Base-by-base conservation (phyloP, 37 sponge, comb jelly and placozoan species). In the Sycon ciliatum region DNA sequence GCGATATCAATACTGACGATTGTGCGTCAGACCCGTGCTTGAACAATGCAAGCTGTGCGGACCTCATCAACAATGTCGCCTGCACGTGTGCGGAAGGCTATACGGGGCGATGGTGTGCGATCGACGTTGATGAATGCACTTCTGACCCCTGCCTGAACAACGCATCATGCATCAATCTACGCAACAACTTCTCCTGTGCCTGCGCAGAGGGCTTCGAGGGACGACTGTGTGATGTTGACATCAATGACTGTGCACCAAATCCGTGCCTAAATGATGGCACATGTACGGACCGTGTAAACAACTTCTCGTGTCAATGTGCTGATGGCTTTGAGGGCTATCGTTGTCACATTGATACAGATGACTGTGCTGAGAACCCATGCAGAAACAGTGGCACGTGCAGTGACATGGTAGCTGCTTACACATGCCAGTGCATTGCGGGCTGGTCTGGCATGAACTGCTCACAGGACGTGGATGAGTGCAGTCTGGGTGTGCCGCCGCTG, bases 1-100 rank as follows among this genome's bases (percentile, higher is more conserved):
- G 86, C 49, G 71, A 54, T 3, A 54, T 68, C 27, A 73, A 82
- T 29, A 82, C 79, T 36, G 73, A 87, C 39, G 87, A 82, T 32
- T 87, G 87, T 33, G 0, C n/a, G 20, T 32, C 56, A 24, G 39
- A 65, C 40, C 38, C 73, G 3, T 87, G 87, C 42, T 36, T 29
- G 11, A 79, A 87, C 38, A 42, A 60, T 0, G 84, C 72, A 22
- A 80, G 77, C 0, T 87, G 87, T 71, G 37, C 57, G 20, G 87
- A 87, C 64, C 46, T 35, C 0, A 53, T 79, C 3, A 56, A 71
- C 56, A 65, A 57, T 3, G 74, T 54, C 40, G 53, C 32, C 1
- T 87, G 87, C 56, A 1, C 35, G 3, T 87, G 87, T 66, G 40
- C 73, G 3, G 56, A 55, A 36, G 85, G 86, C 37, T 81, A 67